Evolutionary conservation across 2,797 vertebrate species (phyloP).

Genomic region (Harpagifer antarcticus): DNA sequence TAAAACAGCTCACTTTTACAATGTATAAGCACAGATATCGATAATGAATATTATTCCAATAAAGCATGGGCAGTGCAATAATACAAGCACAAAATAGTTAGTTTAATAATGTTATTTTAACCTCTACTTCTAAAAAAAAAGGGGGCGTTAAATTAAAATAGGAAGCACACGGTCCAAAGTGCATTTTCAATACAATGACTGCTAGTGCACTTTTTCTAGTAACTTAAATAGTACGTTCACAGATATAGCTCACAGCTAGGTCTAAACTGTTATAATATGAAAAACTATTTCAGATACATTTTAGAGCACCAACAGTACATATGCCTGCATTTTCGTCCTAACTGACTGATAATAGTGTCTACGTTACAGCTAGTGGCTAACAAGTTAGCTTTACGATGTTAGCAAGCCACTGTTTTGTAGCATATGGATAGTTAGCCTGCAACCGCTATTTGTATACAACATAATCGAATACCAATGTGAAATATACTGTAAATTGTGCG

Average conservation of each 20-base stretch:
- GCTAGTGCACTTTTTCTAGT: slow-evolving; percentile 33
- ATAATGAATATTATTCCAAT: neutral
- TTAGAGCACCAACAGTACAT: neutral
- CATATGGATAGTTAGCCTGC: slow-evolving; percentile 15
- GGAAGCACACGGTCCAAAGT: slow-evolving; percentile 32
- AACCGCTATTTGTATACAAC: neutral
- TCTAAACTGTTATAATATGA: neutral
- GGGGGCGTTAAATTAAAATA: neutral
- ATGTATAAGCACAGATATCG: neutral
- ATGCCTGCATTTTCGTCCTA: slow-evolving; percentile 2
- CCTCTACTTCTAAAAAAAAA: neutral
- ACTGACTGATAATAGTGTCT: slow-evolving; percentile 25
- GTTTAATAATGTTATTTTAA: neutral
- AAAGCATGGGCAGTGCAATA: neutral
- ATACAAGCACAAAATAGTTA: neutral
- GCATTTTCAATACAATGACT: slow-evolving; percentile 23
- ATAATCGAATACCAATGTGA: neutral
- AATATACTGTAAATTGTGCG: neutral
- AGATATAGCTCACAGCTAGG: neutral
- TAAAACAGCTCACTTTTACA: neutral
- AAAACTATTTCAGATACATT: neutral
- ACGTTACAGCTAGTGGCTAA: slow-evolving; percentile 60
- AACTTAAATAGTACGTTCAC: slow-evolving; percentile 5
- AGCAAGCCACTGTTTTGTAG: slow-evolving; percentile 52
- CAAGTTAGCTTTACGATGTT: slow-evolving; percentile 65